These are phyloP conservation scores for Oreamnos americanus DNA, from an alignment of 2,113 vertebrate species.

Conservation along the genomic window DNA sequence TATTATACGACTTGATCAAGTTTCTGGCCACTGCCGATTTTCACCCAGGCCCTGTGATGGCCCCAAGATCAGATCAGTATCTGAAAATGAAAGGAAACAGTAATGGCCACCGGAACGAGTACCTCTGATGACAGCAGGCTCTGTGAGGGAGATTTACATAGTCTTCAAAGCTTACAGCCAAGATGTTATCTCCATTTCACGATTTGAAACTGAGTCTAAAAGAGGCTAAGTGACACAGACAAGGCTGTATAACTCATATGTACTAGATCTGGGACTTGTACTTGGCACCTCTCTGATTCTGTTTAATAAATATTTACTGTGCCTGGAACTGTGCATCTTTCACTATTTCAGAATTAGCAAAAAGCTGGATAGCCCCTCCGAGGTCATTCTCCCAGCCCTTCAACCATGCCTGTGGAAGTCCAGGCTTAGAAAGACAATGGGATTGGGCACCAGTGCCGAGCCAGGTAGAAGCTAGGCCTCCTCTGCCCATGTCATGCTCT, in stretches of 20 bases:
- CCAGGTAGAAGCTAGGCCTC: background rate
- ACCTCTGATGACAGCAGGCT: background rate
- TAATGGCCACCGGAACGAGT: background rate
- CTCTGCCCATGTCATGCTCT: background rate
- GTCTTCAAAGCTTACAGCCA: background rate
- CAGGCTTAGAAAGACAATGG: background rate
- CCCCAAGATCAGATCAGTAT: background rate
- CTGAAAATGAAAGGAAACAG: background rate
- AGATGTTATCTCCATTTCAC: background rate
- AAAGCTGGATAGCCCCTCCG: background rate
- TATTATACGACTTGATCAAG: background rate
- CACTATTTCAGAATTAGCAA: background rate
- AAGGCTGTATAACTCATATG: background rate
- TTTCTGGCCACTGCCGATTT: background rate
- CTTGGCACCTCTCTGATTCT: background rate
- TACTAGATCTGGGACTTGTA: background rate
- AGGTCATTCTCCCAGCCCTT: background rate
- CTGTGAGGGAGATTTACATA: background rate
- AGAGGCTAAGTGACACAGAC: background rate
- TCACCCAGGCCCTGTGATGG: background rate
- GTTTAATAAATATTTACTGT: background rate
- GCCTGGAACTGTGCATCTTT: background rate
- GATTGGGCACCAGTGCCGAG: background rate
- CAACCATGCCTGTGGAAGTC: background rate
- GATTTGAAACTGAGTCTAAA: background rate